Base-by-base conservation (phyloP, 2,797 vertebrate species). In the Acomys russatus region DNA sequence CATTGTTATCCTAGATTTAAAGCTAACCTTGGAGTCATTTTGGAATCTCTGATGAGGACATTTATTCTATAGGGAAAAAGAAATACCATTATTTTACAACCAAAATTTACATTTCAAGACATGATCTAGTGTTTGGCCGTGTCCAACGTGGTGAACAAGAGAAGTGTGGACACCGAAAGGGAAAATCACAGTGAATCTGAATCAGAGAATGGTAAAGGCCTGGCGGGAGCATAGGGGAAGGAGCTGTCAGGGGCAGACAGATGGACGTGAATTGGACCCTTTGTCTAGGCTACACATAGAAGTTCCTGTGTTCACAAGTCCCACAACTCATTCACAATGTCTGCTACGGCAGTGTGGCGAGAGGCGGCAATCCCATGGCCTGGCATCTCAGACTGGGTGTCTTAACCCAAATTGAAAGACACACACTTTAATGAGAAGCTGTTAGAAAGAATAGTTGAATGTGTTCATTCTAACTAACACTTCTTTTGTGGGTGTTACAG, bases 21-120 rank as follows among this genome's bases (percentile, higher is more conserved):
- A 51, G 64, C 83, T 83, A 94, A 96, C 82, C 61, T 90, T 64
- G 54, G 54, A 79, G 49, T 87, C 90, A 64, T 71, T 91, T 71
- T 92, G 71, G 54, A 61, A 84, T 25, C 30, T 96, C 44, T 56
- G 38, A 54, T 87, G 73, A 90, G 84, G 44, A 91, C 15, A 18
- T 74, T 73, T 59, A 59, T 59, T 59, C 78, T 56, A 90, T 64
- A 82, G 92, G 49, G 49, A 22, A 56, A 92, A 56, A 68, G 44
- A 38, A 92, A 92, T 56, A n/a, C 14, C 30, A 66, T 35, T 74
- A 92, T 82, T 95, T 93, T 28, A n/a, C 28, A 93, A 94, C 78
- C 28, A 91, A 86, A 93, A 84, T 28, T n/a, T 25, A 59, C 76
- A 93, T 91, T 94, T 33, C 38, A 73, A 87, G 85, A 82, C 28